A percentile compares a stretch with the other conserved stretches of the same genome.
phyloP scores from a whole-genome alignment of 2,888 invertebrate species.

The Flexamia atlantica region DNA sequence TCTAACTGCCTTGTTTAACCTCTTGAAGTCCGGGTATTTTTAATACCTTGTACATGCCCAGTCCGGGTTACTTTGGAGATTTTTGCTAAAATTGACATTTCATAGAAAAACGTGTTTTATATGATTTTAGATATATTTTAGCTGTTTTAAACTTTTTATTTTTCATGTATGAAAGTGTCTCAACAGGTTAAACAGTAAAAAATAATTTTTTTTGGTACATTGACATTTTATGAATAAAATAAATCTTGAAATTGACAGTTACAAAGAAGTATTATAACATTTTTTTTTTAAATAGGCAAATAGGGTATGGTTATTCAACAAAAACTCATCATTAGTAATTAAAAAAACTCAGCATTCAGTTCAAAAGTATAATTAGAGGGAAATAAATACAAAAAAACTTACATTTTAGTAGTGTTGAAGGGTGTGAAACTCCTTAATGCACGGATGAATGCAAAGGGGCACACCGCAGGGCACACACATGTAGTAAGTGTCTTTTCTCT shows the following conservation, averaged over 20 bases:
- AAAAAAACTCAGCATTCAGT: not conserved
- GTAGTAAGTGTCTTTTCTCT: slow-evolving; percentile 56
- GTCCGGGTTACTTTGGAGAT: not conserved
- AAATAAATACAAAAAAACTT: slow-evolving; percentile 13
- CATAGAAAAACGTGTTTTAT: not conserved
- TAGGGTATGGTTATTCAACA: not conserved
- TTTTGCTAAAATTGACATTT: slow-evolving; percentile 1
- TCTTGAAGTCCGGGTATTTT: slow-evolving; percentile 11
- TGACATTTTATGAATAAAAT: not conserved
- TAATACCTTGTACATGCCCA: not conserved
- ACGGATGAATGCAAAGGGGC: slow-evolving; percentile 55
- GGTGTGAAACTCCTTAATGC: slow-evolving; percentile 56
- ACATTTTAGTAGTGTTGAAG: slow-evolving; percentile 33
- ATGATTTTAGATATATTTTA: not conserved
- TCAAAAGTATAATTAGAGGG: slow-evolving; percentile 6
- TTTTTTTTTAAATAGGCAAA: too few relatives aligned
- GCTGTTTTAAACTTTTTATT: not conserved
- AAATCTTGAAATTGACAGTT: slow-evolving; percentile 14
- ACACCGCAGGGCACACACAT: slow-evolving; percentile 55
- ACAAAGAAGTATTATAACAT: not conserved
- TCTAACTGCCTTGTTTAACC: slow-evolving; percentile 47
- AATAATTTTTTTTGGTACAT: not conserved
- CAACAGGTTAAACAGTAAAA: not conserved
- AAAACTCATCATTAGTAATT: too few relatives aligned
- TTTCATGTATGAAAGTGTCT: slow-evolving; percentile 5